A percentile compares a stretch with the other conserved stretches of the same genome.
These are phyloP conservation scores for Agrotis puta DNA, from an alignment of 2,888 invertebrate genomes.

Conservation along the genomic window DNA sequence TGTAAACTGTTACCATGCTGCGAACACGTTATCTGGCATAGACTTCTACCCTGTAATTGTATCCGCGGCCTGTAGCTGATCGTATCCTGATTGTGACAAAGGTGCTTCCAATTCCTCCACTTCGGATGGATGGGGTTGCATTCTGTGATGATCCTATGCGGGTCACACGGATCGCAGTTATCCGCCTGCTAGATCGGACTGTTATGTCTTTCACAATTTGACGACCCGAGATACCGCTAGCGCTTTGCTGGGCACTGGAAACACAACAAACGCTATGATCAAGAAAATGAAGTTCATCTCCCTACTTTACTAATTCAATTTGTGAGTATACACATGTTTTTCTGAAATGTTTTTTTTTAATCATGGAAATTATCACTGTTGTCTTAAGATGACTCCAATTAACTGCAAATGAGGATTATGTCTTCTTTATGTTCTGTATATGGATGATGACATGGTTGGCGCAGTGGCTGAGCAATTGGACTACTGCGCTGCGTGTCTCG, in stretches of 20 bases:
- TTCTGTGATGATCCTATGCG: not conserved
- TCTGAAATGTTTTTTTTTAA: too few species aligned
- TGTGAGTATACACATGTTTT: too few species aligned
- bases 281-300: not conserved
- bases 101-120: not conserved
- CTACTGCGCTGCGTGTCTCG: too few species aligned
- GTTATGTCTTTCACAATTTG: not conserved
- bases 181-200: not conserved
- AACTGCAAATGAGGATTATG: too few species aligned
- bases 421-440: too few species aligned
- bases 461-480: too few species aligned
- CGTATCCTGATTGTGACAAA: slow-evolving; percentile 14
- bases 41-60: slow-evolving; percentile 5
- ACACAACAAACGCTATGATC: not conserved
- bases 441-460: too few species aligned
- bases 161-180: not conserved
- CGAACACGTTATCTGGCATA: not conserved
- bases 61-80: slow-evolving; percentile 20
- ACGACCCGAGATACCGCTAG: not conserved
- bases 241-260: not conserved
- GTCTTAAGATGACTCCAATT: too few species aligned
- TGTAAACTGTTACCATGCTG: not conserved
- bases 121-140: slow-evolving; percentile 2
- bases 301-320: too few species aligned
- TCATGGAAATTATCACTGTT: too few species aligned